Conservation (phyloP, 2,113 vertebrate genomes). For the Danionella cerebrum region DNA sequence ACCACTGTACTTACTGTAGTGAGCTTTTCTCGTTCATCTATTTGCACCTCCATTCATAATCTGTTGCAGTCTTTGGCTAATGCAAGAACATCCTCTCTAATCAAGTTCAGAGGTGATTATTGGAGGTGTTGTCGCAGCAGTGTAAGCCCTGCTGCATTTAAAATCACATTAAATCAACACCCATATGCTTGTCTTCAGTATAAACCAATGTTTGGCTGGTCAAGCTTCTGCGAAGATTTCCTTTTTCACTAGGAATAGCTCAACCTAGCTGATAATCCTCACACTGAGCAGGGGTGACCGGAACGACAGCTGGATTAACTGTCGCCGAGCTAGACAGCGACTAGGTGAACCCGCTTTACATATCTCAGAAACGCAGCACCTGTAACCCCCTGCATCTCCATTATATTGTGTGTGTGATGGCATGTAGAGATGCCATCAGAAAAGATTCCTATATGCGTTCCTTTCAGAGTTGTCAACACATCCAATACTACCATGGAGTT, state of each 20-base stretch:
- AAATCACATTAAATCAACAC: conserved; percentile 42
- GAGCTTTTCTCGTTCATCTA: conserved; percentile 1
- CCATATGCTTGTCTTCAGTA: conserved; percentile 1
- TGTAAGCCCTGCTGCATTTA: conserved; percentile 38
- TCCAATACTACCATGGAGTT: neutral
- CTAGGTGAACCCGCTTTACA: conserved; percentile 19
- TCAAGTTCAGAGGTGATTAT: conserved; percentile 49
- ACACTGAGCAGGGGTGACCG: conserved; percentile 40
- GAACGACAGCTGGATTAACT: conserved; percentile 46
- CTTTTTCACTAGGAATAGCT: conserved; percentile 41
- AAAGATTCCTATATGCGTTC: neutral
- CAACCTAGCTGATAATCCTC: conserved; percentile 41
- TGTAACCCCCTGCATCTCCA: neutral
- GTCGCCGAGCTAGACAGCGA: conserved; percentile 23
- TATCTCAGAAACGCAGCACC: neutral
- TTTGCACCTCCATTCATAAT: neutral
- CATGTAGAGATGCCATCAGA: neutral
- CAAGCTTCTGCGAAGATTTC: conserved; percentile 37
- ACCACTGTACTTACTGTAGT: no score
- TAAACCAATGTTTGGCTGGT: neutral
- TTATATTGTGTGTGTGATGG: neutral
- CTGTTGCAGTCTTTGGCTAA: conserved; percentile 40
- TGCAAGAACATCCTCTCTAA: conserved; percentile 47
- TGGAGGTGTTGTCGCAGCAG: conserved; percentile 34
- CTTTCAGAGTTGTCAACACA: neutral